These are phyloP conservation scores for Nephrocerus scutellatus DNA, from an alignment of 2,888 invertebrate genomes.

Conservation along the genomic window DNA sequence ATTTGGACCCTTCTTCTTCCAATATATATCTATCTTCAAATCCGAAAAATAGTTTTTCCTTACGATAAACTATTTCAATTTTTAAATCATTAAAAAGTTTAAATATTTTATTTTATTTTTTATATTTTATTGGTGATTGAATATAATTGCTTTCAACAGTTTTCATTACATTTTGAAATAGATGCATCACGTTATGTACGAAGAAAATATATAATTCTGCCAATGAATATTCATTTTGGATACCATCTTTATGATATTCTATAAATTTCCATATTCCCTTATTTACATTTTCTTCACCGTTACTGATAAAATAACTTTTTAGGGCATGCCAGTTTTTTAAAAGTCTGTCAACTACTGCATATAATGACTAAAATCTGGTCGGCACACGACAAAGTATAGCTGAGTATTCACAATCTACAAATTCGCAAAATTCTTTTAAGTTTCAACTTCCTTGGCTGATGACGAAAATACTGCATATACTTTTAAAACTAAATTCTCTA, in stretches of 20 bases:
- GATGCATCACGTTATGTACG: slow-evolving; percentile 1
- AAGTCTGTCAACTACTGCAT: slow-evolving; percentile 6
- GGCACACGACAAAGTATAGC: background rate
- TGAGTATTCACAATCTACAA: background rate
- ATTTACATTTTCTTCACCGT: slow-evolving; percentile 7
- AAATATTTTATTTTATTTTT: slow-evolving; percentile 9
- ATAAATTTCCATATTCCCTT: background rate
- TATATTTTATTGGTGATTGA: too few species aligned
- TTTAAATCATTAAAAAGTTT: slow-evolving; percentile 9
- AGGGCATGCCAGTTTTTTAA: slow-evolving; percentile 3
- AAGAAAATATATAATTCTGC: slow-evolving; percentile 1
- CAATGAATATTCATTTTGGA: slow-evolving; percentile 1
- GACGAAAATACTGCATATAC: slow-evolving; percentile 1
- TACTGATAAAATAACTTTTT: slow-evolving; percentile 6
- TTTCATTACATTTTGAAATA: slow-evolving; percentile 6
- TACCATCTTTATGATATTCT: slow-evolving; percentile 1
- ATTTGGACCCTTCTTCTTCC: slow-evolving; percentile 5
- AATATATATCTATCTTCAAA: background rate
- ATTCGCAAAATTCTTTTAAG: slow-evolving; percentile 1
- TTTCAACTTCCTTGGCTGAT: background rate
- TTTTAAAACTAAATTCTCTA: slow-evolving; percentile 2
- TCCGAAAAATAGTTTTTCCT: slow-evolving; percentile 1
- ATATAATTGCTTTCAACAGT: slow-evolving; percentile 10
- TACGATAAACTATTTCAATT: slow-evolving; percentile 3
- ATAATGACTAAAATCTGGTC: slow-evolving; percentile 1